Conservation (phyloP, 2,797 vertebrate species). For the Naso thynnoides region DNA sequence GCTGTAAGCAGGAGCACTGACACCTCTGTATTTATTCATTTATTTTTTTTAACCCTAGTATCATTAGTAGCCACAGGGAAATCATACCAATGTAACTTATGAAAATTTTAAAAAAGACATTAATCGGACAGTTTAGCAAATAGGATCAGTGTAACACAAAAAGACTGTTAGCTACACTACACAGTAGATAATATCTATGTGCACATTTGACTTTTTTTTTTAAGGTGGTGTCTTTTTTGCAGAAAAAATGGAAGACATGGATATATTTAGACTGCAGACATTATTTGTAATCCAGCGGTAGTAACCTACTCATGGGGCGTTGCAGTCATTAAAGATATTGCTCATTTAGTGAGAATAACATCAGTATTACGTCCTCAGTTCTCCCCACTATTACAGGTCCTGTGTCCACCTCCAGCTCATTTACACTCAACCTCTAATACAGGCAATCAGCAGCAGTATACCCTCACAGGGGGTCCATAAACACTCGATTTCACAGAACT, state of each 20-base stretch:
- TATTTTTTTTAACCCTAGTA: conserved; percentile 14
- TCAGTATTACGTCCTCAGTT: conserved; percentile 47
- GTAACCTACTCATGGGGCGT: conserved; percentile 61
- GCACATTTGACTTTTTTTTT: conserved; percentile 70
- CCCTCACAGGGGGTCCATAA: conserved; percentile 88
- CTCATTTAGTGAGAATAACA: conserved; percentile 77
- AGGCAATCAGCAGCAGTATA: conserved; percentile 76
- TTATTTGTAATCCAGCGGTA: conserved; percentile 54
- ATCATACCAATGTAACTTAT: conserved; percentile 35
- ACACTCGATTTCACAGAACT: conserved; percentile 82
- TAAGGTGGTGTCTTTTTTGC: conserved; percentile 49
- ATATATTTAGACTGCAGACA: conserved; percentile 64
- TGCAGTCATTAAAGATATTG: conserved; percentile 81
- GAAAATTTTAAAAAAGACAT: conserved; percentile 23
- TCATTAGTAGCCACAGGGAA: conserved; percentile 48
- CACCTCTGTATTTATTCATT: conserved; percentile 52
- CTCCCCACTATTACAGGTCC: conserved; percentile 54
- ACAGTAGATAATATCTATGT: conserved; percentile 32
- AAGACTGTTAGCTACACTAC: conserved; percentile 26
- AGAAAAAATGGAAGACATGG: conserved; percentile 84
- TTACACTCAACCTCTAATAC: conserved; percentile 78
- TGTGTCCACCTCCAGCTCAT: conserved; percentile 76
- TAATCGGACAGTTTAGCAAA: conserved; percentile 14
- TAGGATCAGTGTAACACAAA: conserved; percentile 39
- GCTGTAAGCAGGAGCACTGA: conserved; percentile 85